Evolutionary conservation across 2,797 vertebrate species (phyloP).

Genomic region (Cirrhinus molitorella): DNA sequence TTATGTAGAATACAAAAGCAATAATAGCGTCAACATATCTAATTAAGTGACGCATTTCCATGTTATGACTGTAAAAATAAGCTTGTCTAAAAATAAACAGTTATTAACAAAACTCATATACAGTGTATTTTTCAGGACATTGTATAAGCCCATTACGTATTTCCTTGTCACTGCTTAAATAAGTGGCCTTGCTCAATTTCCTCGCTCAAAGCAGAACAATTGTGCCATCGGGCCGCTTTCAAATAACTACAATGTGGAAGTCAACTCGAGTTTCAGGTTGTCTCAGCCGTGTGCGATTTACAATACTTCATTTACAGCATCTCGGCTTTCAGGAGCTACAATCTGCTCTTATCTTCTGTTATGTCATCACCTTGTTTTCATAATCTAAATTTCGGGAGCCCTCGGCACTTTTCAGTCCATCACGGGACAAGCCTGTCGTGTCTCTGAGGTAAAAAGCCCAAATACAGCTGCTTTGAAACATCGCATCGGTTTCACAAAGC

Average conservation of each 20-base stretch:
- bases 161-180: constrained; percentile 63
- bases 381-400: constrained; percentile 17
- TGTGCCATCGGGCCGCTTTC: constrained; percentile 46
- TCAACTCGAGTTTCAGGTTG: constrained; percentile 58
- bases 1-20: neutral
- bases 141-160: constrained; percentile 45
- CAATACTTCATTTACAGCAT: constrained; percentile 5
- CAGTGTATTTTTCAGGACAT: constrained; percentile 5
- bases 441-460: neutral
- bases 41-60: neutral
- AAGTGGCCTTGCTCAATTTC: constrained; percentile 65
- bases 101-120: neutral
- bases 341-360: constrained; percentile 31
- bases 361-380: constrained; percentile 51
- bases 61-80: neutral
- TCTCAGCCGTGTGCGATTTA: constrained; percentile 35
- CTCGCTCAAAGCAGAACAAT: constrained; percentile 62
- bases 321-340: constrained; percentile 40
- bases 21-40: neutral
- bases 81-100: neutral
- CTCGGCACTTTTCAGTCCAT: neutral
- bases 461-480: neutral
- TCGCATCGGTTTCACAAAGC: neutral
- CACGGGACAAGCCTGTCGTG: neutral
- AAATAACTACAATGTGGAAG: constrained; percentile 51